Conservation (phyloP, 2,888 invertebrate species). For the Diaperis boleti region DNA sequence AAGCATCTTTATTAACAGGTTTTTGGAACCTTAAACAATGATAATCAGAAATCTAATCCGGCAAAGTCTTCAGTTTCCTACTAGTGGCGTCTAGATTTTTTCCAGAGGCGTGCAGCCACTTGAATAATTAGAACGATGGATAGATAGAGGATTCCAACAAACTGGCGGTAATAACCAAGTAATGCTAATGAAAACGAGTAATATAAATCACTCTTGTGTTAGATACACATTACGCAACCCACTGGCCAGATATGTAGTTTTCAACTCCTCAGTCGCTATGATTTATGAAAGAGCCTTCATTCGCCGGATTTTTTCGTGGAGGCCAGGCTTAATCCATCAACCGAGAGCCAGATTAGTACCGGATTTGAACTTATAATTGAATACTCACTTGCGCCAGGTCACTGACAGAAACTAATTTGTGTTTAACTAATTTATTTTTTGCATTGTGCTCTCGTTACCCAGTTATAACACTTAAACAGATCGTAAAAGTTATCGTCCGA, state of each 20-base stretch:
- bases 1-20: slow-evolving; percentile 34
- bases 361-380: slow-evolving; percentile 10
- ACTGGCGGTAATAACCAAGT: slow-evolving; percentile 17
- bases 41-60: too few species aligned
- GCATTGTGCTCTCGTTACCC: slow-evolving; percentile 19
- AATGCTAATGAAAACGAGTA: slow-evolving; percentile 20
- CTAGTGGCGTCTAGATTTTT: too few species aligned
- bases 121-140: slow-evolving; percentile 19
- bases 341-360: slow-evolving; percentile 1
- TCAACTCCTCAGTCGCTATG: slow-evolving; percentile 25
- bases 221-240: slow-evolving; percentile 28
- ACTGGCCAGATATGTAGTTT: slow-evolving; percentile 25
- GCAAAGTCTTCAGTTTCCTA: too few species aligned
- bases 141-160: slow-evolving; percentile 14
- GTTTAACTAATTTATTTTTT: slow-evolving; percentile 27
- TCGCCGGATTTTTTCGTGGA: slow-evolving; percentile 18
- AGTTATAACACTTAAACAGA: slow-evolving; percentile 34
- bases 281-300: slow-evolving; percentile 20
- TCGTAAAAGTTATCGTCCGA: slow-evolving; percentile 34
- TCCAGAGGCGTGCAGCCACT: background rate
- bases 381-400: slow-evolving; percentile 1
- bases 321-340: slow-evolving; percentile 23
- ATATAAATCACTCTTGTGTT: slow-evolving; percentile 18
- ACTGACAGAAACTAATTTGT: slow-evolving; percentile 1
- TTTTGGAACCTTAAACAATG: slow-evolving; percentile 6